These are phyloP conservation scores for Lanistes nyassanus DNA, from an alignment of 1,140 invertebrate genomes.

Conservation along the genomic window DNA sequence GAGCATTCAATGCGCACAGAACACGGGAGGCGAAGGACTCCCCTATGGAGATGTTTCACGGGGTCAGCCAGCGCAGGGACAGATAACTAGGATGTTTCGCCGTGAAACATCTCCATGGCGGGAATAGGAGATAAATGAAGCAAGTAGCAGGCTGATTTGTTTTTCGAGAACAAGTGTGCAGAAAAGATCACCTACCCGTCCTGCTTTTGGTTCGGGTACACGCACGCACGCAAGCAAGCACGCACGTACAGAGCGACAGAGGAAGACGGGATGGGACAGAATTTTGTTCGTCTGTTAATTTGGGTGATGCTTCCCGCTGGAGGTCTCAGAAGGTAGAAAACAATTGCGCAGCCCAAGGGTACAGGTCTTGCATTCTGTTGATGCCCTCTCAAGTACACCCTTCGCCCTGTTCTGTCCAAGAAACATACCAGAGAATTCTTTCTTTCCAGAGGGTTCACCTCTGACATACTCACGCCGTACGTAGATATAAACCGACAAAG, in stretches of 20 bases:
- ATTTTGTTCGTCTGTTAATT: too few species aligned
- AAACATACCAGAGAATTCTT: constrained; percentile 6
- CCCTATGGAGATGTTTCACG: too few species aligned
- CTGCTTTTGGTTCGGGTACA: not conserved
- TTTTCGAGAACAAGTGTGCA: not conserved
- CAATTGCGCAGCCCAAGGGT: too few species aligned
- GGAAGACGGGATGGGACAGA: not conserved
- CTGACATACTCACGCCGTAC: too few species aligned
- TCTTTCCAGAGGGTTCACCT: too few species aligned
- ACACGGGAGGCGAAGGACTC: too few species aligned
- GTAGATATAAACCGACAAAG: too few species aligned
- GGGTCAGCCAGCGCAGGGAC: too few species aligned
- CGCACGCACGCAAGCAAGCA: not conserved
- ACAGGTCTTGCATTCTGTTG: not conserved
- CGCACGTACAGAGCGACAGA: constrained; percentile 8
- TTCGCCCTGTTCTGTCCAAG: not conserved
- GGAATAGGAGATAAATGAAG: not conserved
- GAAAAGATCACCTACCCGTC: not conserved
- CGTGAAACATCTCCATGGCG: too few species aligned
- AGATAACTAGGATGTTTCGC: too few species aligned
- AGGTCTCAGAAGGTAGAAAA: too few species aligned
- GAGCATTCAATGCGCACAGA: too few species aligned
- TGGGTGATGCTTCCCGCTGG: not conserved
- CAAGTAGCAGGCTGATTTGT: not conserved
- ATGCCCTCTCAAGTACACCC: not conserved